Evolutionary conservation across 92 coral and sea anemone genomes (phyloP), one percentile per base, ranked within the genome.

Genomic region (Paramuricea clavata): DNA sequence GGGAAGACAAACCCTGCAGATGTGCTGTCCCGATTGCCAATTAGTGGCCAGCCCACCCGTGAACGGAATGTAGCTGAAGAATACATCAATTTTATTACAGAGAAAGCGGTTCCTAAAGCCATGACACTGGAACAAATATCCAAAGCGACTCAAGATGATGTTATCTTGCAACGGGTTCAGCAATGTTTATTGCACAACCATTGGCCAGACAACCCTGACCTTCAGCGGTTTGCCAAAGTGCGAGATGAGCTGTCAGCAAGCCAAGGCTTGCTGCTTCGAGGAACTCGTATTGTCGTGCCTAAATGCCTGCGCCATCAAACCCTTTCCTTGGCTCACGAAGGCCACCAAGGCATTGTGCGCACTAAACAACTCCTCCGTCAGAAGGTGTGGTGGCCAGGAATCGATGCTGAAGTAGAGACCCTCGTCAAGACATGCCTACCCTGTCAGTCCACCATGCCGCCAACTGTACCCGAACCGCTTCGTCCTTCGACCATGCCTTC

Each of bases 351-450:
- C n/a, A 92, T 92, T 25, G 81, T 82, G 8, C 79, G 87, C 34
- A 86, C 89, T 21, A 92, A 89, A 47, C 78, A 74, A 26, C 54
- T 85, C 17, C 72, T 89, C 8, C 33, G 90, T 6, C 67, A 77
- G 36, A 85, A 86, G 54, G 79, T 86, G 44, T 88, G 94, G 94
- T 86, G 73, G 67, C 93, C 93, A 16, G 72, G 83, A 27, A 89
- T 89, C 13, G 86, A 80, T 47, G 2, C 21, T 32, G 41, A 69
- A 21, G 90, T 75, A 2, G 90, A 90, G 61, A 39, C 42, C 32
- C 61, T 69, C 54, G 64, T 88, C 34, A 15, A 62, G 7, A 25
- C 61, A 21, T 88, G 85, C 60, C 69, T 88, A 17, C 76, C 88
- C 33, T 83, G 85, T 49, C 92, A 89, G 65, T 56, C 69, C 21